Conservation (phyloP, 2,888 invertebrate genomes). For the Epinotia brunnichana region DNA sequence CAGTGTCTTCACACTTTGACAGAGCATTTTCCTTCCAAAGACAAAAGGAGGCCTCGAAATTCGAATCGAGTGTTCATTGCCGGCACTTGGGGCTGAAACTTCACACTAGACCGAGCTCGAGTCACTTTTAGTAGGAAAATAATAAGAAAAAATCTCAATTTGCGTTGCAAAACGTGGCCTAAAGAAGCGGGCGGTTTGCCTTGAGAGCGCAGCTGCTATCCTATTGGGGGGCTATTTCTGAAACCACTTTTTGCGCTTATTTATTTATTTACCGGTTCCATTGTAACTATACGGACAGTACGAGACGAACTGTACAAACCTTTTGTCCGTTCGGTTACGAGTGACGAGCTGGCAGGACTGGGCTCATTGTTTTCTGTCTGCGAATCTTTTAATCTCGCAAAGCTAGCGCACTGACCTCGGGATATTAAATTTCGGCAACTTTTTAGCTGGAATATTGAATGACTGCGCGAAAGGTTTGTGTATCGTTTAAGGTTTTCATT, state of each 20-base stretch:
- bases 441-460: conserved; percentile 22
- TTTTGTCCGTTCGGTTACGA: conserved; percentile 27
- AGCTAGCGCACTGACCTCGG: conserved; percentile 38
- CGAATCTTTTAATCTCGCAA: conserved; percentile 38
- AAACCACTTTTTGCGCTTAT: conserved; percentile 69
- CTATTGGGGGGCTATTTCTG: conserved; percentile 72
- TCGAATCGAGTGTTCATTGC: conserved; percentile 37
- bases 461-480: conserved; percentile 15
- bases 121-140: conserved; percentile 50
- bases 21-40: conserved; percentile 50
- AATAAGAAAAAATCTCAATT: conserved; percentile 63
- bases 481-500: conserved; percentile 17
- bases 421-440: conserved; percentile 38
- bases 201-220: conserved; percentile 75
- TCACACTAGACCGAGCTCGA: conserved; percentile 49
- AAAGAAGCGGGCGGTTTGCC: conserved; percentile 74
- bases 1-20: conserved; percentile 22
- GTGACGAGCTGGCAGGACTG: conserved; percentile 20
- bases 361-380: conserved; percentile 40
- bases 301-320: conserved; percentile 30
- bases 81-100: conserved; percentile 50
- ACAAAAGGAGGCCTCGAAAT: conserved; percentile 49
- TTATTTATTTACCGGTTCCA: conserved; percentile 73
- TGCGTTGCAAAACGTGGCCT: conserved; percentile 63
- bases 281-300: conserved; percentile 62